Evolutionary conservation across 2,113 vertebrate species (phyloP).

Genomic region (Microcebus tavaratra): DNA sequence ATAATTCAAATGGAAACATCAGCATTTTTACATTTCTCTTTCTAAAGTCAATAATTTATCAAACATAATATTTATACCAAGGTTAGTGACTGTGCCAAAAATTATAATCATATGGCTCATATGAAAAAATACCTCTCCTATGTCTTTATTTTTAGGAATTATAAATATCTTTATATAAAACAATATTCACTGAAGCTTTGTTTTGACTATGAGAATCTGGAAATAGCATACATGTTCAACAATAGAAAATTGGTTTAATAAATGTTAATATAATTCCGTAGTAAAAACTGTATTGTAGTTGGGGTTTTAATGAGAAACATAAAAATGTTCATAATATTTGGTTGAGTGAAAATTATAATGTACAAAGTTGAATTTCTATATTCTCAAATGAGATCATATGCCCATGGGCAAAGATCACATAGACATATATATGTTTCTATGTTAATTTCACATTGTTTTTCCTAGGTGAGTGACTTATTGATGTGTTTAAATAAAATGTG

Average conservation of each 20-base stretch:
- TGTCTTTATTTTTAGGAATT: neutral
- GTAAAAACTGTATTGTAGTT: neutral
- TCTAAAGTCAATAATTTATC: neutral
- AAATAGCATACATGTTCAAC: neutral
- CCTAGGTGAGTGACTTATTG: neutral
- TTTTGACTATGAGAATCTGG: neutral
- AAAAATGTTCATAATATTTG: neutral
- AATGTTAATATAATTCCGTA: neutral
- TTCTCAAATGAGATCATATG: neutral
- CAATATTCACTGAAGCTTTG: neutral
- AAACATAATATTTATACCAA: neutral
- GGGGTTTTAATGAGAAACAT: neutral
- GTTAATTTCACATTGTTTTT: neutral
- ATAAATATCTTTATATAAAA: neutral
- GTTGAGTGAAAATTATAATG: neutral
- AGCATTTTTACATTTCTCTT: neutral
- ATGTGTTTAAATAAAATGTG: neutral
- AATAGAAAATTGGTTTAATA: neutral
- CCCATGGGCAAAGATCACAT: neutral
- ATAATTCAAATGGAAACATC: neutral
- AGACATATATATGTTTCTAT: neutral
- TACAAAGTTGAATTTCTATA: neutral
- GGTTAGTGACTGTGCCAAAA: neutral
- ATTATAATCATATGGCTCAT: neutral
- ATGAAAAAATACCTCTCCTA: neutral